Evolutionary conservation across 2,797 vertebrate species (phyloP), one percentile per base, ranked within the genome.

Genomic region (Schizopygopsis pylzovi): DNA sequence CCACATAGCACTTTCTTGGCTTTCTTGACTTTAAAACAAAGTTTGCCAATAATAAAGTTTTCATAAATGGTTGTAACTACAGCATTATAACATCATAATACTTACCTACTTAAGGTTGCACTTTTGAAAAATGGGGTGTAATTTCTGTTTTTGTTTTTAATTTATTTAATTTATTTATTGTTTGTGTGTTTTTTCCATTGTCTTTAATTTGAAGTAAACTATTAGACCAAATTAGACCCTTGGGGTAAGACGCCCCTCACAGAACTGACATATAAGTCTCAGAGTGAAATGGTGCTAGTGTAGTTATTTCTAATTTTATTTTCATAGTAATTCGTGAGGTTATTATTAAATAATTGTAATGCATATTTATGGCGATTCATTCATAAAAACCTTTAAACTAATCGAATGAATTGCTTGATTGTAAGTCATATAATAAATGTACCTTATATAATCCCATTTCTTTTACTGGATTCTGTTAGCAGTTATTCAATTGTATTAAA

Each of bases 21-120:
- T 79, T 65, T 33, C 15, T 33, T 56, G 25, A 86, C 45, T 87
- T 68, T 45, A 78, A 43, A 63, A 28, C 28, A 59, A 52, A 37
- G 13, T 43, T 28, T 56, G 67, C 4, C 52, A n/a, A 25, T 22
- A 25, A 20, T 37, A 22, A 20, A 6, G 12, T n/a, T 16, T 81
- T 47, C 20, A n/a, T 15, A 25, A 20, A 65, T 28, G 33, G 11
- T 6, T 79, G 39, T 65, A 22, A 52, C 43, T 45, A 45, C 16
- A 28, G 39, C 49, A 13, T 37, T 47, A 80, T 65, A 68, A n/a
- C 1, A 41, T 77, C 10, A 3, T 22, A 56, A 33, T 49, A 73
- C 1, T 7, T 75, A 28, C 15, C 1, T 33, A 3, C 49, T 33
- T 45, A 75, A 15, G 20, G 6, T 15, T 41, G 1, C 6, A 15